Evolutionary conservation across 2,888 invertebrate genomes (phyloP).

Genomic region (Calameuta filiformis): DNA sequence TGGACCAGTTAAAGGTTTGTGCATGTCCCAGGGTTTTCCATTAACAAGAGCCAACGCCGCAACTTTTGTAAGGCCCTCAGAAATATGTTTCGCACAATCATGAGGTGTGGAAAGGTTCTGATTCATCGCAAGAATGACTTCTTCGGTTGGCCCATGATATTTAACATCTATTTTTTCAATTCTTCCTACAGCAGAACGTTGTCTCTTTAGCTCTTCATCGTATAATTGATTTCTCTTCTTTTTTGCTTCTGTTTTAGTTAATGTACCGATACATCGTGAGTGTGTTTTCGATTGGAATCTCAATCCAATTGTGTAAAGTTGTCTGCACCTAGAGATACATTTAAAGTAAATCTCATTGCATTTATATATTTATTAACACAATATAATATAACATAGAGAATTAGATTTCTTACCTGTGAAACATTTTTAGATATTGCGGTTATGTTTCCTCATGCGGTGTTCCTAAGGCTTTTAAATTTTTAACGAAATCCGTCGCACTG

Average conservation of each 20-base stretch:
- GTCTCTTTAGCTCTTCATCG: constrained; percentile 79
- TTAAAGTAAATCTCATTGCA: not conserved
- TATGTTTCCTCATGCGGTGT: not conserved
- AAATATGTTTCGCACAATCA: constrained; percentile 78
- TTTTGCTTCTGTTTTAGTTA: constrained; percentile 64
- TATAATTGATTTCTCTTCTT: constrained; percentile 79
- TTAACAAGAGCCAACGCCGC: constrained; percentile 86
- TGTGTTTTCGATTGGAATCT: constrained; percentile 29
- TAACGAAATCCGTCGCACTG: not conserved
- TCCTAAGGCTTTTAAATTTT: not conserved
- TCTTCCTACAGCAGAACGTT: constrained; percentile 79
- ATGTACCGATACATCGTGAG: constrained; percentile 29
- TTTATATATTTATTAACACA: not conserved
- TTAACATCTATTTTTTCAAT: constrained; percentile 92
- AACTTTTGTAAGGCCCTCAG: constrained; percentile 46
- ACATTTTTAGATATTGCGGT: not conserved
- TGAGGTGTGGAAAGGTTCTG: constrained; percentile 90
- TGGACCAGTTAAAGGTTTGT: constrained; percentile 77
- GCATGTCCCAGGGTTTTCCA: constrained; percentile 91
- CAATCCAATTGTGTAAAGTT: constrained; percentile 28
- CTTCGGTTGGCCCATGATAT: constrained; percentile 77
- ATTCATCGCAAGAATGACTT: constrained; percentile 87
- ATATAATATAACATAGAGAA: not conserved
- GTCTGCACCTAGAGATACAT: constrained; percentile 33
- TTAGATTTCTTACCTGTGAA: not conserved